Conservation (phyloP, 2,888 invertebrate species). For the Meta bourneti region DNA sequence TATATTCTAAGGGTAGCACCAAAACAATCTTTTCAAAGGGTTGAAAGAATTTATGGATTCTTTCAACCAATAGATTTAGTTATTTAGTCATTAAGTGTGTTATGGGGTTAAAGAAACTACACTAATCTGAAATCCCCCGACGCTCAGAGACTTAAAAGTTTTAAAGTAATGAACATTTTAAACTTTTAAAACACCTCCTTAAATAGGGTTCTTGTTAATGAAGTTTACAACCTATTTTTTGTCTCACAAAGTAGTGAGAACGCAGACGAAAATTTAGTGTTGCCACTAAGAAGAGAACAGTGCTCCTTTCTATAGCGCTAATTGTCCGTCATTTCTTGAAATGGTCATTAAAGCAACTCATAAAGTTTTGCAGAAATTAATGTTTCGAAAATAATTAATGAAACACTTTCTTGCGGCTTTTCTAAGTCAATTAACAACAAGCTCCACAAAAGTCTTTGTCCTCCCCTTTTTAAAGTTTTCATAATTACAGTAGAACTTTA, state of each 20-base stretch:
- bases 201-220: constrained; percentile 18
- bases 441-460: constrained; percentile 66
- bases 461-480: constrained; percentile 42
- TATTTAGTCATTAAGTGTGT: too few relatives aligned
- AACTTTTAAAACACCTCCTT: background rate
- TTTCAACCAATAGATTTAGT: too few relatives aligned
- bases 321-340: constrained; percentile 68
- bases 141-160: too few relatives aligned
- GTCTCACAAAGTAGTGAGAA: constrained; percentile 1
- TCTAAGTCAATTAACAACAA: constrained; percentile 67
- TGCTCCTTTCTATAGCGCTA: constrained; percentile 30
- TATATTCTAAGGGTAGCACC: too few relatives aligned
- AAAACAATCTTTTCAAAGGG: too few relatives aligned
- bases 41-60: too few relatives aligned
- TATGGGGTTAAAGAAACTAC: too few relatives aligned
- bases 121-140: too few relatives aligned
- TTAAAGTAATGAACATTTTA: too few relatives aligned
- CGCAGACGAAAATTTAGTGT: constrained; percentile 10
- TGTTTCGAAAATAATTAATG: constrained; percentile 75
- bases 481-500: constrained; percentile 62
- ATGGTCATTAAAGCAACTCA: constrained; percentile 71
- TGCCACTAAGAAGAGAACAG: constrained; percentile 18
- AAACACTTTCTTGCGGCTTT: constrained; percentile 61
- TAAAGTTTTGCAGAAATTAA: constrained; percentile 69
- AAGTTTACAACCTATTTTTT: constrained; percentile 9